These are phyloP conservation scores for Numenius phaeopus DNA, from an alignment of 2,797 vertebrate genomes.

Conservation along the genomic window DNA sequence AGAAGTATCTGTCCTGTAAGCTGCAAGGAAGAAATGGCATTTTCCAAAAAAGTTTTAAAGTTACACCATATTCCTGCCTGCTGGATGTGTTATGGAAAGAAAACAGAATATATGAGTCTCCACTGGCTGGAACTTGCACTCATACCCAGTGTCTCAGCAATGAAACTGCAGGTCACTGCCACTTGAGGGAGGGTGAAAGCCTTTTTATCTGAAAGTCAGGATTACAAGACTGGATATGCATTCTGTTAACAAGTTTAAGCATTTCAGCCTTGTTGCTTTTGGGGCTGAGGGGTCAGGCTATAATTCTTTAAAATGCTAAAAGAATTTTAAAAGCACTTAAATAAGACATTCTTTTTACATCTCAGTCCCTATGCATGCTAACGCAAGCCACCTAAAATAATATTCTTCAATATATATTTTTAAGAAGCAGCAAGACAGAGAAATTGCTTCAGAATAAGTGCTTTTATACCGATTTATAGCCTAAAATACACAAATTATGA, in stretches of 20 bases:
- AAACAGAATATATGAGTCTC: background rate
- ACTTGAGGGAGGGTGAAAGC: background rate
- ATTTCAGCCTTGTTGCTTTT: background rate
- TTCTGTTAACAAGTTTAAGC: background rate
- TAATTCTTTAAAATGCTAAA: background rate
- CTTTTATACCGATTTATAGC: background rate
- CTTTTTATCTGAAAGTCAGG: background rate
- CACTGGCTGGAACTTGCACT: background rate
- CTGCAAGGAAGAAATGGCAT: background rate
- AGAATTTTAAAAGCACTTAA: background rate
- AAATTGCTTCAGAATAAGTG: background rate
- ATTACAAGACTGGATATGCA: background rate
- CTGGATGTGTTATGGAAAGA: background rate
- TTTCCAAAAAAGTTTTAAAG: background rate
- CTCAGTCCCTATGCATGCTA: background rate
- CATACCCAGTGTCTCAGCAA: background rate
- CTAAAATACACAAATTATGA: background rate
- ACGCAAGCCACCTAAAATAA: background rate
- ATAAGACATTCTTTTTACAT: background rate
- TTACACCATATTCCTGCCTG: background rate
- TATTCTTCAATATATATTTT: background rate
- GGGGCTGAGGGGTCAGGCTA: background rate
- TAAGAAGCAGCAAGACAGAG: background rate
- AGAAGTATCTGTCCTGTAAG: background rate
- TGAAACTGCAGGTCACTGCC: background rate